Percentiles rank a stretch among this genome's conserved stretches.
Conservation (phyloP, 2,113 vertebrate species). For the Cardinalis cardinalis region DNA sequence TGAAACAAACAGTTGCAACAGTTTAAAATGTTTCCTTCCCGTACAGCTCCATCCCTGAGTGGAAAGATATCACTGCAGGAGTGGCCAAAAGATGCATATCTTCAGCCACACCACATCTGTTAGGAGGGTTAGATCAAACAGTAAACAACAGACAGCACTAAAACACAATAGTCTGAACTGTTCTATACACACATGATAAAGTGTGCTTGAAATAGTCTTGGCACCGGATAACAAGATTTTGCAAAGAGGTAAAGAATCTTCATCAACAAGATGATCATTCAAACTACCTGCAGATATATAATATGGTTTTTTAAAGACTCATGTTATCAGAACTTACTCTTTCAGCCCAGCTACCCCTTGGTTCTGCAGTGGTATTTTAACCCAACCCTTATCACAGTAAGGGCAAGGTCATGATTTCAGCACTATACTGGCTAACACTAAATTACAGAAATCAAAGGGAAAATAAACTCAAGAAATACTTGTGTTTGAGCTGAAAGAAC, state of each 20-base stretch:
- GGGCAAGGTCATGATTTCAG: neutral
- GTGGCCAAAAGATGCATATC: fast-evolving
- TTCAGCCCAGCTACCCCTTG: neutral
- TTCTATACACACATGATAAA: neutral
- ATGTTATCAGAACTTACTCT: neutral
- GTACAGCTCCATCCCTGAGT: neutral
- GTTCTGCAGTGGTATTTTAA: neutral
- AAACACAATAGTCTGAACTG: neutral
- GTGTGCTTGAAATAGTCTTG: neutral
- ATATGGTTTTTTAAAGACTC: neutral
- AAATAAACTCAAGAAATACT: neutral
- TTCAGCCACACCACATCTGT: neutral
- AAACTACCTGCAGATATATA: neutral
- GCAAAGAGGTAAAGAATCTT: neutral
- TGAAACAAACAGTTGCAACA: neutral
- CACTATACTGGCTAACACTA: neutral
- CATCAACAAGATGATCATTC: neutral
- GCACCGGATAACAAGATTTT: neutral
- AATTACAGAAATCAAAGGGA: neutral
- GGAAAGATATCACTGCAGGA: neutral
- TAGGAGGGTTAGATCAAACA: neutral
- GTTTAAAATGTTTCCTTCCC: neutral
- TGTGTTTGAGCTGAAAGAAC: neutral
- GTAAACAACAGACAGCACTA: neutral
- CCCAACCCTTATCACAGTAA: neutral